These are phyloP conservation scores for Pteropus rufus DNA, from an alignment of 2,797 vertebrate genomes.

Conservation along the genomic window DNA sequence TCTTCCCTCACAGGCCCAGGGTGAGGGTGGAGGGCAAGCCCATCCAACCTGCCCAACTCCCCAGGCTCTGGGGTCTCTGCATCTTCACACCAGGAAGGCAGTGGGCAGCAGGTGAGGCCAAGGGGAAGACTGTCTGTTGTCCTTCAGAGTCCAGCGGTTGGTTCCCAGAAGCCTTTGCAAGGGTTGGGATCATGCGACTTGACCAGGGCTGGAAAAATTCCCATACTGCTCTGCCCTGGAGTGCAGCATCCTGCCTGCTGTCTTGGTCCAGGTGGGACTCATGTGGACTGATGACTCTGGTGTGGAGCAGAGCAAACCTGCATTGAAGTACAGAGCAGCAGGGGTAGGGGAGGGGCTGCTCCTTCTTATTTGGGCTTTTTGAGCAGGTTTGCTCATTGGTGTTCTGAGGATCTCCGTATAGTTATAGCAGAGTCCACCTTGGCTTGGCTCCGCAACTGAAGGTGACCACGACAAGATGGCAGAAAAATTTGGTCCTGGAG, in stretches of 20 bases:
- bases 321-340: no score
- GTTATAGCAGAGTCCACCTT: neutral
- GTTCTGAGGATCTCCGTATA: neutral
- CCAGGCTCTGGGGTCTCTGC: neutral
- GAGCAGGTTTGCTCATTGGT: neutral
- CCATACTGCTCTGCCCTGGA: neutral
- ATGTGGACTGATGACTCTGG: neutral
- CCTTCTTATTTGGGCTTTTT: neutral
- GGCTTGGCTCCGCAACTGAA: neutral
- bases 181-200: neutral
- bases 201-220: neutral
- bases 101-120: neutral
- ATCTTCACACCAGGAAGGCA: neutral
- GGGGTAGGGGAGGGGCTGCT: neutral
- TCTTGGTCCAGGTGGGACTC: neutral
- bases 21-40: neutral
- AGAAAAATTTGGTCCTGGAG: neutral
- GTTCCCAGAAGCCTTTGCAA: neutral
- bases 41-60: no score
- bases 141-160: neutral
- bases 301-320: neutral
- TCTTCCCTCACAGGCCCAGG: neutral
- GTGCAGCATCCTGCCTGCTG: neutral
- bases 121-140: neutral
- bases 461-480: fast-evolving